Evolutionary conservation across 2,113 vertebrate genomes (phyloP), one percentile per base, ranked within the genome.

Genomic region (Nothobranchius kuhntae): DNA sequence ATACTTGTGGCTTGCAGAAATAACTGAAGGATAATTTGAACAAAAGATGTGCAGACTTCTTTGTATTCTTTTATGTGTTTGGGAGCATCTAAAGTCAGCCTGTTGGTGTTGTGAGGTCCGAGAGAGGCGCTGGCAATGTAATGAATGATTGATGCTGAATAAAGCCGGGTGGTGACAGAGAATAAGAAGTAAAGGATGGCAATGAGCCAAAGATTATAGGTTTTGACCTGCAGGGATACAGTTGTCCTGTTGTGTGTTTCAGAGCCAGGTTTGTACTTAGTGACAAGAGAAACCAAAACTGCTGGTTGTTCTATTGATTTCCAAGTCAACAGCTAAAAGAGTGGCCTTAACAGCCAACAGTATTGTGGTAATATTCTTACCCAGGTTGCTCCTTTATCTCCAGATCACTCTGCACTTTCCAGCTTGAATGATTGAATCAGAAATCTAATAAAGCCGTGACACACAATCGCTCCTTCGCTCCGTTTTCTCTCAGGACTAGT

Each of bases 131-230:
- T 11, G 53, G 53, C 7, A 53, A 75, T 71, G 48, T 48, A 24
- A 73, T 85, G 53, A 83, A 86, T 85, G 84, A 89, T 87, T 44
- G 76, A 89, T 81, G 84, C 73, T 38, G 59, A 46, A 48, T 51
- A 87, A 83, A 77, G 71, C 51, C 44, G 30, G 60, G 61, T 71
- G 80, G 81, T 80, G 69, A 83, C 74, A 78, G 47, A 60, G 30
- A 70, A 75, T 60, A 35, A 73, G 61, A 72, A 38, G 61, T 65
- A 73, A 82, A 65, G 78, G 24, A 64, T 58, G 56, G 71, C 44
- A 47, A 83, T 73, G 82, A 87, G 60, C 75, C 69, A 84, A 80
- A 80, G 55, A 85, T 78, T 77, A 61, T 64, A 75, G 67, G 63
- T 76, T 71, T 53, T 38, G 67, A 79, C 70, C 64, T 58, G 55